Evolutionary conservation across 2,888 invertebrate genomes (phyloP), one percentile per base, ranked within the genome.

Genomic region (Parnassius smintheus): DNA sequence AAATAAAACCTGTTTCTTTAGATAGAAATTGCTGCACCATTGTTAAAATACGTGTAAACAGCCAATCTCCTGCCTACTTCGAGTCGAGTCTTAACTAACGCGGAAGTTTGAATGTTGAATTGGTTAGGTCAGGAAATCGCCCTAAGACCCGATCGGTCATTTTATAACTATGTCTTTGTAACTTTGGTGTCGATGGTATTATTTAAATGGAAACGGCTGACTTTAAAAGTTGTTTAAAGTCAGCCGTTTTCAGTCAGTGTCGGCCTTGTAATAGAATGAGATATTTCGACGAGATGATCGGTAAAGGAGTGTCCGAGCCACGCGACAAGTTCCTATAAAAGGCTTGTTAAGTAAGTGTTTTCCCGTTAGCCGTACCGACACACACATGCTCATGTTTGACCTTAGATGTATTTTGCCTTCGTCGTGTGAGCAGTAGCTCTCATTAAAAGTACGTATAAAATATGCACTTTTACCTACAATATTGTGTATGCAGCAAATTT

Each of bases 301-400:
- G 53, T 68, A 69, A 71, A 68, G 66, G 67, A 70, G 71, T 71
- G 69, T 72, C 66, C 63, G 68, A 72, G 70, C 65, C 70, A 70
- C 71, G 73, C 72, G 70, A 77, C 80, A 69, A 76, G 77, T 80
- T 77, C 66, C 80, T 81, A 71, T 82, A 82, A 74, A 83, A 78
- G 83, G 80, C 68, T 72, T 58, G 73, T 72, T 71, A 74, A 75
- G 71, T 71, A 74, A 75, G 72, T 75, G 74, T 75, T 80, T 77
- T 81, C 76, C 81, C 81, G 81, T 84, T 83, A 83, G 75, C 71
- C 77, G 72, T 77, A 79, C 12, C 11, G 51, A 78, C 75, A 79
- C 73, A 74, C 72, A 61, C 73, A 77, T 70, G 70, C 68, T 59
- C 65, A 77, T 77, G 76, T 81, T 81, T 73, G 73, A 73, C 72